Base-by-base conservation (phyloP, 2,113 vertebrate species). In the Xenopus laevis region DNA sequence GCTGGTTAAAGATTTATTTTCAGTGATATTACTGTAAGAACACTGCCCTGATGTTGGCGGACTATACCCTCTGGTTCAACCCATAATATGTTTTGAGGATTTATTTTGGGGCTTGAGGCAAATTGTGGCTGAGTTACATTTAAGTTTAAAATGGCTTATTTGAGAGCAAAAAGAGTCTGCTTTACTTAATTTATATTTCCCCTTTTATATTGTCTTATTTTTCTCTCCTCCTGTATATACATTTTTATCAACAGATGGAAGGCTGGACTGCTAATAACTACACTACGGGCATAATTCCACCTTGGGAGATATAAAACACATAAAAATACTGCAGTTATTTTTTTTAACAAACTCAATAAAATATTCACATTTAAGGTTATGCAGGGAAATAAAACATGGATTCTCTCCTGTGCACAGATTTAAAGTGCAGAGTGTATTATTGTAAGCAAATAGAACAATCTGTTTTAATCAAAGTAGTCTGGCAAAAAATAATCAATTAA, bases 401-500 rank as follows among this genome's bases (percentile, higher is more conserved):
- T 73, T 71, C 78, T 87, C 88, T 85, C 79, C 78, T 84, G 73
- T 68, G 74, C 66, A 80, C 78, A 71, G 71, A 81, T 88, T 88
- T 89, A 84, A 91, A 88, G 81, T 79, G 80, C 84, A 87, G 79
- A 88, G 87, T 83, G 83, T 84, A 85, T 84, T 87, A 85, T 86
- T 89, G 87, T 87, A 91, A 91, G 86, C 87, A 89, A 90, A 86
- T 86, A 91, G 83, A 83, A 86, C 85, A 91, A 89, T 86, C 89
- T 91, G 87, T 86, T 90, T 92, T 92, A 92, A 92, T 92, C 90
- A 91, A 91, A 92, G 87, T 85, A 92, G 89, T 88, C 91, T 91
- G 88, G 90, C 86, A 91, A 92, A 89, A 55, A 92, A 91, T 89
- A 92, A 92, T 92, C 91, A 92, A 92, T 92, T 92, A 91, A 92